Percentiles rank a stretch among this genome's conserved stretches.
Conservation (phyloP, 2,797 vertebrate genomes). For the Streptopelia turtur region DNA sequence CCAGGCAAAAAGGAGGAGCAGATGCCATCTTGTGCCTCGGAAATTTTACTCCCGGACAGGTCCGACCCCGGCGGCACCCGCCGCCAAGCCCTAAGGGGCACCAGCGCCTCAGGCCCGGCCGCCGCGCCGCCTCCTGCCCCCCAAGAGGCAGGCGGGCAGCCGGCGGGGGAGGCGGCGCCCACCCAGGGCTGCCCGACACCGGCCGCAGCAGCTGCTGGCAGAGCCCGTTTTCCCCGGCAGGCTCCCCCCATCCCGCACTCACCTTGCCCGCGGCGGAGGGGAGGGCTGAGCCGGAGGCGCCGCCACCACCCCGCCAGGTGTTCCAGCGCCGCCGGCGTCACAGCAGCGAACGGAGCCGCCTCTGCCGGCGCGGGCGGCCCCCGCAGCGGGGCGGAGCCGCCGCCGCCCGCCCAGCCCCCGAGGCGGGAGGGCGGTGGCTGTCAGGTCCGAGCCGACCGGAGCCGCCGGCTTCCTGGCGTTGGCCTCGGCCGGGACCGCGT, state of each 20-base stretch:
- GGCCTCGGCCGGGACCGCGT: accelerated
- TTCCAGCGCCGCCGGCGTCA: conserved; percentile 53
- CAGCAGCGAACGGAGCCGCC: neutral
- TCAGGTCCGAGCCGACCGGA: accelerated
- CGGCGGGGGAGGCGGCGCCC: neutral
- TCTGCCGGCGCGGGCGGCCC: neutral
- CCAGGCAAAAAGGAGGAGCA: neutral
- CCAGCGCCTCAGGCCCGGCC: neutral
- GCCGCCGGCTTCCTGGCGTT: accelerated
- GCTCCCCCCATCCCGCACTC: neutral
- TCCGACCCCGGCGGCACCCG: neutral
- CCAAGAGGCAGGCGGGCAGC: neutral
- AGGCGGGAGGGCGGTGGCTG: neutral
- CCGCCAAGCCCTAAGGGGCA: neutral
- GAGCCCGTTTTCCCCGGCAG: neutral
- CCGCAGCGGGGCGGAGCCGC: conserved; percentile 35
- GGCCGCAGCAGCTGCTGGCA: neutral
- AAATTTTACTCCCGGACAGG: neutral
- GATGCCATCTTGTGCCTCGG: conserved; percentile 64
- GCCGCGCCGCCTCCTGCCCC: neutral
- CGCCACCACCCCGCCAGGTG: conserved; percentile 23
- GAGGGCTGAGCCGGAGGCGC: neutral
- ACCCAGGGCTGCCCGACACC: neutral
- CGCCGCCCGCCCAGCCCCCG: neutral
- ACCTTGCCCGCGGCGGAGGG: neutral